Evolutionary conservation across 2,888 invertebrate species (phyloP), one percentile per base, ranked within the genome.

Genomic region (Euspilapteryx auroguttella): DNA sequence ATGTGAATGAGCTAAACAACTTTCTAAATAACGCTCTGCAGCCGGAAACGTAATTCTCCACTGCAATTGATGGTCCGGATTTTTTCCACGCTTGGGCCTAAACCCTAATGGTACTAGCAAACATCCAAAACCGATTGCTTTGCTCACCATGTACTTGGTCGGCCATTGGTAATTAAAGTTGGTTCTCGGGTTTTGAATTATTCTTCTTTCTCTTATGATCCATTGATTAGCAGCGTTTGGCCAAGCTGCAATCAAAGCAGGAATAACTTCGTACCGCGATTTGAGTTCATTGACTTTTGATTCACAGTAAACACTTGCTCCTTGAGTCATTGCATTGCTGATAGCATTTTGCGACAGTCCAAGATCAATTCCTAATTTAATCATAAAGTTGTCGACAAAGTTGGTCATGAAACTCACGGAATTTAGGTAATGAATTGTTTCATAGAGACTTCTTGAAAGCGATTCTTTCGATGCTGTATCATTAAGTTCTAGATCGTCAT

Each of bases 1-100:
- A 43, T 91, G 91, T 1, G 84, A 78, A 45, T 82, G 82, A 1
- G 82, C 81, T 47, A 90, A 71, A 37, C 82, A 81, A 10, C 83
- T 82, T 49, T 90, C 86, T 36, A 92, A 61, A 46, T 82, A 87
- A 13, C 83, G 78, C 52, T 90, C 89, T 0, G 87, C 89, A 30
- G 83, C 82, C 0, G 89, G 88, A 47, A 89, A 91, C 22, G 80
- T 78, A 2, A 90, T 73, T 53, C 83, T 85, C 91, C 91, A 92
- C 52, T 91, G 88, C 12, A 89, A 58, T 32, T 82, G 79, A 27
- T 81, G 78, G 17, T 81, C 77, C 1, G 78, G 64, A 49, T 86
- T 86, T 11, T 58, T 51, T 2, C 80, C 79, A 29, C 79, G 68
- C 44, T 83, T 85, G 4, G 82, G 79, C 25, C 81, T 68, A 50